phyloP scores from a whole-genome alignment of 2,797 vertebrate species.

The Enteromius fasciolatus region DNA sequence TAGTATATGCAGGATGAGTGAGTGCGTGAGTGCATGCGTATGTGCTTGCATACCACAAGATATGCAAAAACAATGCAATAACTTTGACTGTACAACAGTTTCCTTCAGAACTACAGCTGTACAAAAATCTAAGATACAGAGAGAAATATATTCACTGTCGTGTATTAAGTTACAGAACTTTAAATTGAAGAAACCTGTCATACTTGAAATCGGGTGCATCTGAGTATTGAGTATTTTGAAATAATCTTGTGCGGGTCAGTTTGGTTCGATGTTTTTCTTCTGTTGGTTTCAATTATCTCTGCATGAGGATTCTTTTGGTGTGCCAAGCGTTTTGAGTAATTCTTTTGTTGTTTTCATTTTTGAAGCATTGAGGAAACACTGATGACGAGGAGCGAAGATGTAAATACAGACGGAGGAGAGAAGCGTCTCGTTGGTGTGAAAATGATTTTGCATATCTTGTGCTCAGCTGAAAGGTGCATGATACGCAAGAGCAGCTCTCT shows the following conservation, averaged over 20 bases:
- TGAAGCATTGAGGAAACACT: slow-evolving; percentile 67
- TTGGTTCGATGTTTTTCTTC: slow-evolving; percentile 63
- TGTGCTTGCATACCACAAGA: slow-evolving; percentile 88
- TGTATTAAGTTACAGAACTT: slow-evolving; percentile 89
- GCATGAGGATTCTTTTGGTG: slow-evolving; percentile 88
- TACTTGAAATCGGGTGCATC: slow-evolving; percentile 98
- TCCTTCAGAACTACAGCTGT: slow-evolving; percentile 78
- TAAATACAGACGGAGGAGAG: slow-evolving; percentile 73
- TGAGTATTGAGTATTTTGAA: slow-evolving; percentile 80
- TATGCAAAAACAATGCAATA: slow-evolving; percentile 99
- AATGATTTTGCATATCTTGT: slow-evolving; percentile 95
- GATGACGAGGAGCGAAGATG: slow-evolving; percentile 63
- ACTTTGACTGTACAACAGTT: slow-evolving; percentile 86
- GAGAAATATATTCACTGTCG: slow-evolving; percentile 74
- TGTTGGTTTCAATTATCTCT: slow-evolving; percentile 81
- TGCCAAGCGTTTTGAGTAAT: slow-evolving; percentile 75
- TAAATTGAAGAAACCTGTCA: slow-evolving; percentile 89
- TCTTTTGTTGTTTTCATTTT: slow-evolving; percentile 74
- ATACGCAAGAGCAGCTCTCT: slow-evolving; percentile 49
- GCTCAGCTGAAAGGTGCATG: slow-evolving; percentile 69
- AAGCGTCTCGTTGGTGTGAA: slow-evolving; percentile 72
- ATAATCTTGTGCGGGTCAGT: slow-evolving; percentile 47
- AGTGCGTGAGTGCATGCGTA: slow-evolving; percentile 50
- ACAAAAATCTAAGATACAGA: slow-evolving; percentile 70
- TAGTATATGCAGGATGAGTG: slow-evolving; percentile 47